Evolutionary conservation across 2,797 vertebrate genomes (phyloP), one percentile per base, ranked within the genome.

Genomic region (Acanthis flammea): DNA sequence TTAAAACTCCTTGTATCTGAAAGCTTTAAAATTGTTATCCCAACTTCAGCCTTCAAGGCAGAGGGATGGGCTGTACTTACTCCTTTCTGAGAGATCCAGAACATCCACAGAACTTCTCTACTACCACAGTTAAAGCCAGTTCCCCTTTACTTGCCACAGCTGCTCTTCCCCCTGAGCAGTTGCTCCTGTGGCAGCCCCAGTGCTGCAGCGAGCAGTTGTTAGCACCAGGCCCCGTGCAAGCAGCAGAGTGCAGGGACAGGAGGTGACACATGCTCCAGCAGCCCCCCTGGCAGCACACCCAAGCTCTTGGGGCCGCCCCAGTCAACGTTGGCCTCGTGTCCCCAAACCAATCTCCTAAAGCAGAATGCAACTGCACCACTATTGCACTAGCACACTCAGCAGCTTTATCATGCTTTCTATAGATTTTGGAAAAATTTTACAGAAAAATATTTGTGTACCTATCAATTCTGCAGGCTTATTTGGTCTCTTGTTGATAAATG

Each of bases 381-480:
- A 62, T 19, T 25, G 74, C 80, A 37, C 86, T 85, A 74, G 94
- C 95, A 96, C 95, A 94, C 90, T 94, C 91, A 90, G 90, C 85
- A 95, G 94, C 92, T 35, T 90, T 70, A 82, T 24, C 84, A 96
- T 90, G 94, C 95, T 90, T 84, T 94, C 93, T 90, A 96, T 0
- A 72, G 93, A n/a, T 9, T 83, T 90, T 76, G 35, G 17, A 96
- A 94, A 95, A 73, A 86, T 28, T 90, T 95, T 50, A 91, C 74
- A 92, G 95, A 94, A 96, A 95, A 81, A 72, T 22, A 76, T 65
- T 93, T 63, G 47, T 76, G 77, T 98, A 98, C 98, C 98, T 79
- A 98, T 98, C 70, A 98, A 97, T 95, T 98, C 98, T 73, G 98
- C 98, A 35, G 98, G 98, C 94, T 98, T 98, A 96, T 98, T 98